Conservation (phyloP, 2,797 vertebrate species). For the Artibeus lituratus region DNA sequence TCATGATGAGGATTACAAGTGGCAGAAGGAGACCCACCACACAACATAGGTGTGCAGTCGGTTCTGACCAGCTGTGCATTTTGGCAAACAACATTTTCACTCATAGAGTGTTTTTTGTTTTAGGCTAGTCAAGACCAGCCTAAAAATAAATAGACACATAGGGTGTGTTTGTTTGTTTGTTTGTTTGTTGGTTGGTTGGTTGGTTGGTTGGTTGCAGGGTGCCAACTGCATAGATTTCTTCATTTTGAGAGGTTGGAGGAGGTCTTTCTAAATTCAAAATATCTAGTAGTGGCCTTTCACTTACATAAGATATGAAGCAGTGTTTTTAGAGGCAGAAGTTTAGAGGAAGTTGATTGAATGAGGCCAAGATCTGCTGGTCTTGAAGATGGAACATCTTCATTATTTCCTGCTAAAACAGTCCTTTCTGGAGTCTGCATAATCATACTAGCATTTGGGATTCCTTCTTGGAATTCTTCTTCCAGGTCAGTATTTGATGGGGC, state of each 20-base stretch:
- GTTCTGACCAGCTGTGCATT: not conserved
- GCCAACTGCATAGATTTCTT: slow-evolving; percentile 80
- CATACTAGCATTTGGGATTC: slow-evolving; percentile 83
- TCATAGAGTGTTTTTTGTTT: not conserved
- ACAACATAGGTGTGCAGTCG: not conserved
- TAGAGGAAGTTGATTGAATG: slow-evolving; percentile 92
- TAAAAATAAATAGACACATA: not conserved
- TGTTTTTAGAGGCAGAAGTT: slow-evolving; percentile 93
- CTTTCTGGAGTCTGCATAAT: slow-evolving; percentile 97
- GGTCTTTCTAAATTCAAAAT: slow-evolving; percentile 93
- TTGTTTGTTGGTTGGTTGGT: not conserved
- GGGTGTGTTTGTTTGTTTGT: not conserved
- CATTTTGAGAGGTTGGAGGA: slow-evolving; percentile 84
- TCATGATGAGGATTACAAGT: not conserved
- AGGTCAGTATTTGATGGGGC: slow-evolving; percentile 85
- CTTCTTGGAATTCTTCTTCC: slow-evolving; percentile 78
- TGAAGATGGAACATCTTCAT: slow-evolving; percentile 87
- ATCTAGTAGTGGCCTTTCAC: slow-evolving; percentile 91
- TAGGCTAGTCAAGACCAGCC: too few species aligned
- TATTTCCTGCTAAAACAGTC: slow-evolving; percentile 92
- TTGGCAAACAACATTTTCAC: not conserved
- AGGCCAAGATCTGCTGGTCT: slow-evolving; percentile 95
- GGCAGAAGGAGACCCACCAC: not conserved
- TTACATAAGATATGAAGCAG: slow-evolving; percentile 96
- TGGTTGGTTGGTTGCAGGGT: not conserved